Conservation (phyloP, 2,888 invertebrate species). For the Peribatodes rhomboidaria region DNA sequence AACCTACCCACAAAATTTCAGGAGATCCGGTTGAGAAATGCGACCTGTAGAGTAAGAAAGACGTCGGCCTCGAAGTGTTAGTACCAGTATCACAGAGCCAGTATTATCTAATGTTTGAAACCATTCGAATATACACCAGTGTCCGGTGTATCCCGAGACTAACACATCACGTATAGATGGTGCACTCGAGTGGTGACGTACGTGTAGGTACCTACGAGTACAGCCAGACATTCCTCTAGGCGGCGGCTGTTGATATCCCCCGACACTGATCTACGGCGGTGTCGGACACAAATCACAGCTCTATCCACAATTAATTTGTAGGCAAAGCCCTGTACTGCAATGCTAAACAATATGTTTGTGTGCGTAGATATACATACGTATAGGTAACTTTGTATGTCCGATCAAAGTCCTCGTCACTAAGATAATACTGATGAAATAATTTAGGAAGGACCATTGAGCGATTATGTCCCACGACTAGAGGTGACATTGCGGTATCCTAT, state of each 20-base stretch:
- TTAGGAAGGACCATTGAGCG: too few relatives aligned
- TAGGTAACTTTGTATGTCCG: background rate
- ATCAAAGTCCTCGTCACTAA: background rate
- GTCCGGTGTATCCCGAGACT: background rate
- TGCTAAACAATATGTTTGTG: constrained; percentile 9
- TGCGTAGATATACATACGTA: background rate
- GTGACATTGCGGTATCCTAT: too few relatives aligned
- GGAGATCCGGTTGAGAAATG: too few relatives aligned
- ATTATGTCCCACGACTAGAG: too few relatives aligned
- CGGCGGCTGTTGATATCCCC: constrained; percentile 29
- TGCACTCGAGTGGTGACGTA: constrained; percentile 27
- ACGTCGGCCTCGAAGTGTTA: too few relatives aligned
- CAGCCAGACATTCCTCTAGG: constrained; percentile 25
- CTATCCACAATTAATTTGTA: constrained; percentile 41
- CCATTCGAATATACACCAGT: too few relatives aligned
- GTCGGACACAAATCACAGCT: constrained; percentile 42
- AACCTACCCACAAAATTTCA: too few relatives aligned
- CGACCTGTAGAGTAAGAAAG: too few relatives aligned
- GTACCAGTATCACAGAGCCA: too few relatives aligned
- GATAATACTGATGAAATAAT: too few relatives aligned
- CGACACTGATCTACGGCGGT: constrained; percentile 34
- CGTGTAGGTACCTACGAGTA: constrained; percentile 7
- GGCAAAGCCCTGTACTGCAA: constrained; percentile 13
- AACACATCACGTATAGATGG: background rate
- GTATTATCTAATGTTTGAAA: too few relatives aligned